Evolutionary conservation across 2,113 vertebrate species (phyloP), one percentile per base, ranked within the genome.

Genomic region (Eulemur rufifrons): DNA sequence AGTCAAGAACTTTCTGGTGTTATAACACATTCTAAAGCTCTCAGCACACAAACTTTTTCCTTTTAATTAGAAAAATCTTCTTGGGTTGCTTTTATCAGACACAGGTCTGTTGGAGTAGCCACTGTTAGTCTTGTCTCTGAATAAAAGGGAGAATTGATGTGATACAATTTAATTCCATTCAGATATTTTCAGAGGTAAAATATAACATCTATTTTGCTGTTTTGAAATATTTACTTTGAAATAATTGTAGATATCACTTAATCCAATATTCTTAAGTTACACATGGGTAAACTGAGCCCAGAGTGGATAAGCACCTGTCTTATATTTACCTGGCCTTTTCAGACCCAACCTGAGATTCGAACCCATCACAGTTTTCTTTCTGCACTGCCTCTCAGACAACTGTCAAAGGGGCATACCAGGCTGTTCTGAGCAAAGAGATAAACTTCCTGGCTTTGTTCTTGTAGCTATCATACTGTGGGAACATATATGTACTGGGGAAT

Each of bases 141-240:
- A 45, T 25, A 17, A 94, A 68, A 88, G 37, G 27, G 47, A 68
- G 18, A 78, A 91, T 12, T 56, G 11, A 91, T 68, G 18, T 39
- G 50, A 89, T 87, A 3, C 3, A 81, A 93, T 76, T 84, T 63
- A 29, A 69, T 91, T 59, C 27, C 42, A 11, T 90, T 84, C 27
- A 90, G 47, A 63, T 87, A 87, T 42, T 94, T 32, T 18, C 45
- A 64, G 86, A 89, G 61, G 17, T 32, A 78, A 80, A 86, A 37
- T 6, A 63, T 45, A 54, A 20, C 3, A 73, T 8, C 10, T 77
- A 3, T 39, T 63, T 81, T 32, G 14, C 18, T 92, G 13, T 47
- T 81, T 88, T 56, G 18, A 93, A 69, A 45, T 69, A 4, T 91
- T 94, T 87, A 61, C 34, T 92, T 96, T 88, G 42, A 63, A 77